Evolutionary conservation across 2,797 vertebrate species (phyloP), one percentile per base, ranked within the genome.

Genomic region (Cynopterus sphinx): DNA sequence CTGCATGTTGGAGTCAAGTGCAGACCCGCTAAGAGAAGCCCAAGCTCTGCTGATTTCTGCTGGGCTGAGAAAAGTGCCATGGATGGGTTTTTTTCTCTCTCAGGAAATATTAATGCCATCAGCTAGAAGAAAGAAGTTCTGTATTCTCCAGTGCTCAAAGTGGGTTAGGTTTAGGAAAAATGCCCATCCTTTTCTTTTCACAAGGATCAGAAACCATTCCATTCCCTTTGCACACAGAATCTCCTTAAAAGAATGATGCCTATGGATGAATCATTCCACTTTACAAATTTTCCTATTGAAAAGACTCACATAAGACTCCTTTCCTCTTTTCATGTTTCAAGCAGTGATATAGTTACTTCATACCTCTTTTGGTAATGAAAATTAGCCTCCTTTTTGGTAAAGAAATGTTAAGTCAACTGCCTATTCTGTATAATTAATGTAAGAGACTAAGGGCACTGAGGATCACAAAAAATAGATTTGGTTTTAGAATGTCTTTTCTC

Each of bases 331-430:
- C 19, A 17, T 22, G 57, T 77, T 74, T 87, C 36, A 59, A 55
- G 65, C 51, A 19, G 71, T 22, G 39, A 83, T 17, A 31, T 1
- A 79, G 46, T 53, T 71, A 70, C 61, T 78, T 92, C 85, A 68
- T 28, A 75, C 61, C 39, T 87, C 75, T 89, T 67, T 90, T 63
- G 85, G 68, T 93, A 88, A 78, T 88, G 79, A 95, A 92, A 86
- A 93, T 90, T 55, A 68, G 90, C 95, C 87, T 95, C 67, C 91
- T 87, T 79, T 84, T 74, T 63, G 24, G 70, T 70, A 71, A 90
- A 87, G 49, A 87, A 87, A 77, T 39, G 51, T 68, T 75, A 89
- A 89, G 67, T 86, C 94, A 83, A 82, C 51, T 36, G 61, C 6
- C 31, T 68, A 79, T 77, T 96, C 53, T 70, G 63, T 86, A 79